Base-by-base conservation (phyloP, 2,113 vertebrate species). In the Paedocypris sp. region DNA sequence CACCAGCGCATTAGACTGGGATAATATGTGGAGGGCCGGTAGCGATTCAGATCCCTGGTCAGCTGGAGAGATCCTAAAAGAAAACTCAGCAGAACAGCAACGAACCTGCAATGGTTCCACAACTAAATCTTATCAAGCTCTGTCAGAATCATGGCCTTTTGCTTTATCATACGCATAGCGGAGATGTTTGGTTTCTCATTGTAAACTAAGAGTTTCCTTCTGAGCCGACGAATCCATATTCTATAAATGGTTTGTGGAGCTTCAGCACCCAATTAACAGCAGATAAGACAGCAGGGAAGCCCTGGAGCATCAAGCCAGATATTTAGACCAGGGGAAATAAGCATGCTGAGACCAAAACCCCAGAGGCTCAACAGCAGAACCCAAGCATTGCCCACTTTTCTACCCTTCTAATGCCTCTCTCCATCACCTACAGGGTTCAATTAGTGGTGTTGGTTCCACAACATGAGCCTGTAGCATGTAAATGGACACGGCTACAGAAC, bases 231-330 rank as follows among this genome's bases (percentile, higher is more conserved):
- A 85, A 85, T 85, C 82, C 84, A 87, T 87, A 87, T 85, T 87
- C 85, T 77, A 87, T 84, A 83, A 84, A 79, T 80, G 80, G 77
- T 80, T 78, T 80, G 77, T 83, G 81, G 79, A 81, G 80, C 79
- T 78, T 77, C 77, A 82, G 79, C 77, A 76, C 79, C 82, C 82
- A 84, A 83, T 87, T 85, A 85, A 82, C 79, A 82, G 77, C 80
- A 82, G 80, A 85, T 83, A 81, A 83, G 83, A 83, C 75, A 70
- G 75, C n/a, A 84, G 80, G 52, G 80, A 85, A 82, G 82, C 82
- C 80, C 81, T 80, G 79, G 65, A 85, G 82, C 75, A 70, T 69
- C 75, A 79, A 78, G 76, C 78, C 73, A 78, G 78, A 79, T 84
- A 83, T 87, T 85, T 85, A 81, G 79, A 79, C 61, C 63, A 70